Conservation (phyloP, 1,140 invertebrate genomes). For the Drosophila pruinosa region DNA sequence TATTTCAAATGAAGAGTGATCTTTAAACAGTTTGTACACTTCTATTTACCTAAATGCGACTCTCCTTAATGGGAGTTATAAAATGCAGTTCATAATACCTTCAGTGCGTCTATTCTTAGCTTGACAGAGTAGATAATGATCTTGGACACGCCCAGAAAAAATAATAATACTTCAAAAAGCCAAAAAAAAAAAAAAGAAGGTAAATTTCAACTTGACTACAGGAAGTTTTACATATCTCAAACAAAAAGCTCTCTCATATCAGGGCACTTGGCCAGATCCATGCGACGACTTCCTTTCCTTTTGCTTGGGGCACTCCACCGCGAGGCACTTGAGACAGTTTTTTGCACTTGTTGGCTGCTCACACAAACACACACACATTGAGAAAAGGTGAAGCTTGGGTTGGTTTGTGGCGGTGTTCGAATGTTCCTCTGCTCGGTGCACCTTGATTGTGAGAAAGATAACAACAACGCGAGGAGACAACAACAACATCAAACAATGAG, state of each 20-base stretch:
- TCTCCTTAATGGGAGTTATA: conserved; percentile 25
- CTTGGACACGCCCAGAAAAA: conserved; percentile 55
- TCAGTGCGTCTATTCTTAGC: conserved; percentile 6
- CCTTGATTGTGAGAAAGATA: conserved; percentile 81
- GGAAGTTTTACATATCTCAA: conserved; percentile 74
- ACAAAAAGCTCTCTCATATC: conserved; percentile 66
- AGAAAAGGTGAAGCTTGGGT: not conserved
- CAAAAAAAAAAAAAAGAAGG: conserved; percentile 1
- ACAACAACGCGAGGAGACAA: conserved; percentile 51
- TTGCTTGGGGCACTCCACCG: conserved; percentile 2
- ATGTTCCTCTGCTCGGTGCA: conserved; percentile 56
- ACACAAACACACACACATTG: conserved; percentile 1
- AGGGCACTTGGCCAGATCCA: conserved; percentile 53
- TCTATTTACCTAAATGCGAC: conserved; percentile 4
- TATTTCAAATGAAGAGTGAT: no score
- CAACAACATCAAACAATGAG: conserved; percentile 68
- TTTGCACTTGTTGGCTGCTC: conserved; percentile 64
- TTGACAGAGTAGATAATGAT: conserved; percentile 39
- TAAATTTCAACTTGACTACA: conserved; percentile 71
- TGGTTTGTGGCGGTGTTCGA: conserved; percentile 38
- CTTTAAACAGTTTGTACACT: not conserved
- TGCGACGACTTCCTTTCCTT: conserved; percentile 63
- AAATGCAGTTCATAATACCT: conserved; percentile 30
- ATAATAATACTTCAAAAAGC: not conserved
- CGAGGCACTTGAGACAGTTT: conserved; percentile 72